phyloP scores from a whole-genome alignment of 2,797 vertebrate species.

The Macroramphosus scolopax region DNA sequence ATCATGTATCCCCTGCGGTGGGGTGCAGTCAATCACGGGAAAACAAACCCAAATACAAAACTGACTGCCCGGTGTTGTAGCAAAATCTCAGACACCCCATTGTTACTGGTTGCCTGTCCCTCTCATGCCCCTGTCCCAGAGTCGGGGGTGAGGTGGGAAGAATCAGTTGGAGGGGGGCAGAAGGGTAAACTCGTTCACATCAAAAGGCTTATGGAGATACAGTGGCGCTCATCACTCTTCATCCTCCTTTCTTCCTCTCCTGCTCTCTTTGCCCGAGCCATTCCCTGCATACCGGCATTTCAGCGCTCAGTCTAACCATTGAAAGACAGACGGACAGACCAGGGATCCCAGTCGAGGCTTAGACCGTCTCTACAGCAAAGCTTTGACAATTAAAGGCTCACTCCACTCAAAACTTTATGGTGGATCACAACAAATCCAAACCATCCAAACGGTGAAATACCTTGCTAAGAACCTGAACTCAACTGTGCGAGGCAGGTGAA shows the following conservation, averaged over 20 bases:
- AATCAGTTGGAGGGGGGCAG: no score
- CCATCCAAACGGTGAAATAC: no score
- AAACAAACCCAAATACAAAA: slow-evolving; percentile 2
- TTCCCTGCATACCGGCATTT: slow-evolving; percentile 81
- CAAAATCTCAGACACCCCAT: slow-evolving; percentile 56
- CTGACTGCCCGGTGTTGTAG: slow-evolving; percentile 8
- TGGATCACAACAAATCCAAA: no score
- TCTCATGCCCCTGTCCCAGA: slow-evolving; percentile 62
- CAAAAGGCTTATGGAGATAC: slow-evolving; percentile 79
- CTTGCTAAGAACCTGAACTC: no score
- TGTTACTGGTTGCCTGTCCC: slow-evolving; percentile 64
- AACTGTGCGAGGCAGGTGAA: neutral
- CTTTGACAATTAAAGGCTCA: slow-evolving; percentile 18
- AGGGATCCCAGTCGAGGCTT: no score
- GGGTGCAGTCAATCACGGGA: slow-evolving; percentile 4
- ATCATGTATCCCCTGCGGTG: slow-evolving; percentile 12
- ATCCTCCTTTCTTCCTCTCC: slow-evolving; percentile 79
- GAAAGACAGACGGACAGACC: slow-evolving; percentile 25
- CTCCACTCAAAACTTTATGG: slow-evolving; percentile 30
- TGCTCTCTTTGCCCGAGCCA: slow-evolving; percentile 64
- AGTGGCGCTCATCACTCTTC: slow-evolving; percentile 79
- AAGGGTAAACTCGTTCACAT: slow-evolving; percentile 66
- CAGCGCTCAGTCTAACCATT: slow-evolving; percentile 63
- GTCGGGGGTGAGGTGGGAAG: slow-evolving; percentile 28
- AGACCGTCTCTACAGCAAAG: slow-evolving; percentile 40